Evolutionary conservation across 2,113 vertebrate genomes (phyloP), one percentile per base, ranked within the genome.

Genomic region (Phrynosoma platyrhinos): DNA sequence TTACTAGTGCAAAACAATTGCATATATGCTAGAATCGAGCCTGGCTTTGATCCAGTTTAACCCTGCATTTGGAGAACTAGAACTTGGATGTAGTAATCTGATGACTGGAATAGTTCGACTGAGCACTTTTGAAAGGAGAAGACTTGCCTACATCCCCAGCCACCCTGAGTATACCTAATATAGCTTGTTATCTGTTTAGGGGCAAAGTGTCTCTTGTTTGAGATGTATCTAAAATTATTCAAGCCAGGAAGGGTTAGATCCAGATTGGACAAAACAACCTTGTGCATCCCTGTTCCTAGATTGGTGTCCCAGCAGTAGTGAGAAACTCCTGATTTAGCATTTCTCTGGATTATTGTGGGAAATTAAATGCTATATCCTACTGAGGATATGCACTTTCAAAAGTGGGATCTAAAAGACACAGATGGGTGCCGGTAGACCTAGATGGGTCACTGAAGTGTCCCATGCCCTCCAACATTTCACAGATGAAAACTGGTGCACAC

Each of bases 1-100:
- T 47, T 47, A 52, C 79, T 47, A 75, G 79, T 75, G 86, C 86
- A 82, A 87, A 87, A 82, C 20, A 75, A 40, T 23, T 64, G 55
- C 18, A 52, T 82, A 18, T 18, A 16, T 30, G 2, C 8, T 74
- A 36, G 62, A 74, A 23, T 62, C 30, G 20, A 64, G 69, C 25
- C 52, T 20, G 23, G 53, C 53, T 74, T 74, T 9, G 32, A 81
- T 74, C 79, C 69, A 82, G 25, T 32, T 75, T 20, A 23, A 1
- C 12, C 47, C 79, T 14, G 20, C 10, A 20, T 82, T n/a, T n/a
- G 7, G 30, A 47, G 40, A 79, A 53, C 25, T 36, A 27, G 5
- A 40, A 72, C 13, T 20, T 4, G 25, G 18, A 47, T n/a, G 18
- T 3, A 7, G 32, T 62, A 4, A 20, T 16, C 0, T 64, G 53